Evolutionary conservation across 2,797 vertebrate genomes (phyloP).

Genomic region (Peromyscus eremicus): DNA sequence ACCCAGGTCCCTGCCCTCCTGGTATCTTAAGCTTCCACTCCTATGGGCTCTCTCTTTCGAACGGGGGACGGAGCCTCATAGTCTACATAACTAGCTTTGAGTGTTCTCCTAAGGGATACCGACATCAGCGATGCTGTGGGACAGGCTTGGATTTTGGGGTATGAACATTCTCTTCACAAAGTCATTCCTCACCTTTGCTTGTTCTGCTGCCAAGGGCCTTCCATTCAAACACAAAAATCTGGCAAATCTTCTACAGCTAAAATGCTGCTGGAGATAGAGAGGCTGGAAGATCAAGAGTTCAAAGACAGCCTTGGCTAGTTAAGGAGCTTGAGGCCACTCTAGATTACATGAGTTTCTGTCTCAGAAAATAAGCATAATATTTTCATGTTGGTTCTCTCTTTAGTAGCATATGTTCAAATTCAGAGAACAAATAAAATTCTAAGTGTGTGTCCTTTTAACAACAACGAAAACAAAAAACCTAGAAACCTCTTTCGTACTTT

Average conservation of each 20-base stretch:
- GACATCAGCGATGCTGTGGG: accelerated
- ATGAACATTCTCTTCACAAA: not conserved
- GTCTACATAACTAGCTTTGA: accelerated
- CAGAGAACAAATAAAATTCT: not conserved
- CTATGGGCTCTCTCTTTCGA: accelerated
- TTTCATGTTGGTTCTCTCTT: not conserved
- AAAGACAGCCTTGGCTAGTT: not conserved
- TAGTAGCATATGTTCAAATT: not conserved
- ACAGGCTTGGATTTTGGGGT: not conserved
- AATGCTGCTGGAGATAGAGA: not conserved
- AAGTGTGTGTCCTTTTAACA: not conserved
- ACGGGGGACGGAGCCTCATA: not conserved
- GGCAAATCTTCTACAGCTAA: not conserved
- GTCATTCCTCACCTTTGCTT: not conserved
- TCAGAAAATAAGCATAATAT: not conserved
- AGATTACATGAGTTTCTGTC: not conserved
- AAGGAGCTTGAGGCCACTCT: not conserved
- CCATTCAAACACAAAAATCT: not conserved
- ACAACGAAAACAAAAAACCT: not conserved
- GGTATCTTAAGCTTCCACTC: not conserved
- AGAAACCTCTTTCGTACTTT: not conserved
- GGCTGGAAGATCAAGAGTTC: not conserved
- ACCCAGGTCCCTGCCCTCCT: not conserved
- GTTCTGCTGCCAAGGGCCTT: not conserved
- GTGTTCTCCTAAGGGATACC: too few species aligned